Percentiles rank a stretch among this genome's conserved stretches.
phyloP scores from a whole-genome alignment of 2,113 vertebrate species.

The Oryzias woworae region DNA sequence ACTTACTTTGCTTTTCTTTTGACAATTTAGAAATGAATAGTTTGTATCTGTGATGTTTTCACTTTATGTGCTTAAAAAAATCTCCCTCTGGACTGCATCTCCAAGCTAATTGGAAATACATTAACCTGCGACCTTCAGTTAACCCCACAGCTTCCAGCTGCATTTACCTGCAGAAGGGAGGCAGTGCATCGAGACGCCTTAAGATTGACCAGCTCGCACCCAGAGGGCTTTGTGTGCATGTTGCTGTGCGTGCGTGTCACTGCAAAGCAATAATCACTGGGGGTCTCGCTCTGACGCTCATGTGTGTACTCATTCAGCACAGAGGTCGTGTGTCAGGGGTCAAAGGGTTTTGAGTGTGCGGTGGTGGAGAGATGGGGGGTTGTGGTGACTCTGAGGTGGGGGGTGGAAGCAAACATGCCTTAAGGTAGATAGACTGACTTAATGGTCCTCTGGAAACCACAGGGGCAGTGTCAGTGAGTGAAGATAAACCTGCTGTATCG shows the following conservation, averaged over 20 bases:
- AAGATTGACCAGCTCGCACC: conserved; percentile 42
- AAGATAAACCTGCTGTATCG: conserved; percentile 21
- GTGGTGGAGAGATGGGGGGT: conserved; percentile 23
- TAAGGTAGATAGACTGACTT: conserved; percentile 72
- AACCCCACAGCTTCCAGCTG: conserved; percentile 52
- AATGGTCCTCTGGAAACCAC: conserved; percentile 75
- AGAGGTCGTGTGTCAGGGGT: conserved; percentile 82
- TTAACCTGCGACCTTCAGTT: conserved; percentile 54
- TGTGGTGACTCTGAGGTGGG: conserved; percentile 23
- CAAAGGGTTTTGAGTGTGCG: conserved; percentile 54
- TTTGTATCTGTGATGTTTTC: background rate
- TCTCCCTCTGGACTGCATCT: conserved; percentile 8
- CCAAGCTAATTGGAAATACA: conserved; percentile 42
- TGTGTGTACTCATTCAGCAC: conserved; percentile 80
- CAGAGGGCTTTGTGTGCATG: conserved; percentile 40
- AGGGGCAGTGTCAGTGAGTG: conserved; percentile 29
- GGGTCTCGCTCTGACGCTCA: conserved; percentile 71
- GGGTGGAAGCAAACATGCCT: conserved; percentile 41
- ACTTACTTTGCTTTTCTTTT: too few species aligned
- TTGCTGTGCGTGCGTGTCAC: conserved; percentile 26
- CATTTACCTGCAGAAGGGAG: conserved; percentile 23
- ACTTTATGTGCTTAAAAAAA: background rate
- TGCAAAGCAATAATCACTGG: conserved; percentile 41
- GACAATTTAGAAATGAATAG: too few species aligned
- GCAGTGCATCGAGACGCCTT: conserved; percentile 23